Evolutionary conservation across 1,140 invertebrate species (phyloP), one percentile per base, ranked within the genome.

Genomic region (Drosophila baimaii): DNA sequence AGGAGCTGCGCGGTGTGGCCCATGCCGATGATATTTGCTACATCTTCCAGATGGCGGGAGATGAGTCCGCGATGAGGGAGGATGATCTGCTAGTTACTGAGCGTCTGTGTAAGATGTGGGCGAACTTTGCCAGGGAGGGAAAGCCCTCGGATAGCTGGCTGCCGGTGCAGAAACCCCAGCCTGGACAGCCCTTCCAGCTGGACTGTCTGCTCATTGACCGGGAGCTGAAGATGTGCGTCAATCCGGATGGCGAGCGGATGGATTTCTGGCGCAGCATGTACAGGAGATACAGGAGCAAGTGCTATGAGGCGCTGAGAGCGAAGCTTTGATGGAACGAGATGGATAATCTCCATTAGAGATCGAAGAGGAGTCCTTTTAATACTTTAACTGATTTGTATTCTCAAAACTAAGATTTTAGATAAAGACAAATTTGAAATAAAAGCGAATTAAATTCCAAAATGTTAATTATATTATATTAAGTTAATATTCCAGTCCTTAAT

Each of bases 11-110:
- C 4, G 94, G 94, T 12, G 93, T 93, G 9, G 94, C 93, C 31
- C 94, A 95, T 77, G 94, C 93, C 2, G 94, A 95, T 76, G 94
- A 95, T 58, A 92, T 94, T 71, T 93, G 92, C 19, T 94, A 94
- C 72, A 79, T 95, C 4, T 95, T 95, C 77, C 94, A 94, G 79
- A 93, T 94, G 88, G 92, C 92, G 0, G 91, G 92, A 41, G 74
- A 93, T 1, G 93, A 93, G 62, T 81, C 93, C 35, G 71, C 92
- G 21, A 61, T 93, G 31, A 90, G 92, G 15, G 89, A 92, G 6
- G 92, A 92, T 9, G 93, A 93, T 56, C 61, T 90, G 0, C 84
- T 82, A 5, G 91, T 93, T n/a, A 92, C 93, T 1, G 91, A 91
- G 52, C 90, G 92, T 13, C 92, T 95, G 79, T 92, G 94, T 0